Conservation (phyloP, 2,113 vertebrate genomes). For the Ivindomyrus marchei region DNA sequence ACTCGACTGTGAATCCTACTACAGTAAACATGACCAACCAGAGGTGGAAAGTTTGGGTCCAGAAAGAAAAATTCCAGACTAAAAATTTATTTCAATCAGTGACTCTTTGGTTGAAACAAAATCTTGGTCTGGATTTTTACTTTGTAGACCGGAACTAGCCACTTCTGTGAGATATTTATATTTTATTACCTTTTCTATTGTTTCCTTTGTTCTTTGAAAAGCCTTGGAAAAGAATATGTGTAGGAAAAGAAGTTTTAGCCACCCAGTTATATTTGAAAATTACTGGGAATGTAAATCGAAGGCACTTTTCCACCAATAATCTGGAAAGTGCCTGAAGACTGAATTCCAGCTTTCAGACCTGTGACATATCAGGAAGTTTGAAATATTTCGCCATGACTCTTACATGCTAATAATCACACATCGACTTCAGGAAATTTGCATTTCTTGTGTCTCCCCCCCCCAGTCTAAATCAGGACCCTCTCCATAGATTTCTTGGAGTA, state of each 20-base stretch:
- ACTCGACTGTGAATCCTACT: neutral
- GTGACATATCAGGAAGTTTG: neutral
- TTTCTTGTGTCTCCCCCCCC: neutral
- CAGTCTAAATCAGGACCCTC: neutral
- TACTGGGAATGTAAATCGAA: neutral
- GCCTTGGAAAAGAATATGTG: neutral
- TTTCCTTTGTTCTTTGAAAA: neutral
- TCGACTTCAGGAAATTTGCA: neutral
- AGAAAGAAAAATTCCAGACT: neutral
- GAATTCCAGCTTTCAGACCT: neutral
- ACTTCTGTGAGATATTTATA: neutral
- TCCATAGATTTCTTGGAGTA: neutral
- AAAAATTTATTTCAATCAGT: neutral
- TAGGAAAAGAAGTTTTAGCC: neutral
- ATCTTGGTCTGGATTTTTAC: neutral
- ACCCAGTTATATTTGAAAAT: neutral
- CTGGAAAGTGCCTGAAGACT: neutral
- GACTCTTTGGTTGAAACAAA: neutral
- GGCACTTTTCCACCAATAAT: neutral
- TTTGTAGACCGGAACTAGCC: neutral
- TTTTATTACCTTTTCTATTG: neutral
- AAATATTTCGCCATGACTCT: neutral
- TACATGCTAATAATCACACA: neutral
- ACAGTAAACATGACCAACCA: neutral
- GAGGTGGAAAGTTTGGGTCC: neutral